Conservation (phyloP, 1,140 invertebrate genomes). For the Tyrophagus putrescentiae region DNA sequence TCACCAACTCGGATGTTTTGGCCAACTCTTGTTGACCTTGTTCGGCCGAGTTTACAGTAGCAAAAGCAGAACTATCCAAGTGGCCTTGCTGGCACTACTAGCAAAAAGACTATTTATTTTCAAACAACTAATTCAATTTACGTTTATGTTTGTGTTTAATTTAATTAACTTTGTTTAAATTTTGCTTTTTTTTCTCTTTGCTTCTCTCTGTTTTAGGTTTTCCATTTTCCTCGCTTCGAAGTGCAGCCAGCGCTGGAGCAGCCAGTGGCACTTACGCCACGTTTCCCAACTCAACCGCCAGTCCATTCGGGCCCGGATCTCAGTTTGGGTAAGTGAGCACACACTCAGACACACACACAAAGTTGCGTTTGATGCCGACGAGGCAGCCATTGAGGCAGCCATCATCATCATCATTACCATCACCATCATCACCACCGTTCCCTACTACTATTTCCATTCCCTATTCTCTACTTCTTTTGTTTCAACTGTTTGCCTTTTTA, state of each 20-base stretch:
- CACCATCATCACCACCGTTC: too few species aligned
- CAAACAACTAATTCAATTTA: neutral
- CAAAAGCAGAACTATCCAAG: too few species aligned
- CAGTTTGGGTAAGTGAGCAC: constrained; percentile 18
- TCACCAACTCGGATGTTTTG: too few species aligned
- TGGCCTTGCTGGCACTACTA: too few species aligned
- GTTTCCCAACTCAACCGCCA: constrained; percentile 6
- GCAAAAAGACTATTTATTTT: too few species aligned
- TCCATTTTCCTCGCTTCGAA: constrained; percentile 10
- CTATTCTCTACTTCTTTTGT: neutral
- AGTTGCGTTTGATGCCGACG: too few species aligned
- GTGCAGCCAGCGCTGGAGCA: neutral
- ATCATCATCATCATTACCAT: constrained; percentile 2
- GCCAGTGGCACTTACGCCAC: constrained; percentile 2
- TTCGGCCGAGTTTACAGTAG: too few species aligned
- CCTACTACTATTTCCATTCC: neutral
- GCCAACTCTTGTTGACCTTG: too few species aligned
- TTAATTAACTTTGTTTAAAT: neutral
- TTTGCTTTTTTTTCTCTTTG: neutral
- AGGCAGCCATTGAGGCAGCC: neutral
- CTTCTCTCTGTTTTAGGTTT: constrained; percentile 1
- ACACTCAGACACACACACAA: too few species aligned
- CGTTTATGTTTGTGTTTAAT: neutral
- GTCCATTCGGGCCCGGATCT: constrained; percentile 6
- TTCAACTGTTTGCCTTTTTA: neutral